Conservation (phyloP, 2,888 invertebrate species). For the Diaperis boleti region DNA sequence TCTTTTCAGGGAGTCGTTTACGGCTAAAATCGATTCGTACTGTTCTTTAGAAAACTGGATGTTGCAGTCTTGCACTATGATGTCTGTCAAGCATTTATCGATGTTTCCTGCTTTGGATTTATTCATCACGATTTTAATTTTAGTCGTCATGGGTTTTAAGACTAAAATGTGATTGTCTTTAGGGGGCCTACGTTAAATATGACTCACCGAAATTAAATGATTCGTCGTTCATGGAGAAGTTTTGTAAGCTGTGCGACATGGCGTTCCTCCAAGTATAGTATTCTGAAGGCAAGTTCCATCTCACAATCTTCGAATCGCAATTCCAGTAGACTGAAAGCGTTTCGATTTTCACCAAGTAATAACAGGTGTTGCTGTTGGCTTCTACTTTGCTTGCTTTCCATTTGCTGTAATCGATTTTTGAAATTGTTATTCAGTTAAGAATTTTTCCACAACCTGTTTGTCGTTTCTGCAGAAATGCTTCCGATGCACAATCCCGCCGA, state of each 20-base stretch:
- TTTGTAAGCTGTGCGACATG: conserved; percentile 80
- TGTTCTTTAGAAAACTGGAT: conserved; percentile 80
- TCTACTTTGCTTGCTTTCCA: conserved; percentile 76
- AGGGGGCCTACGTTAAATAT: not conserved
- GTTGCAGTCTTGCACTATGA: conserved; percentile 81
- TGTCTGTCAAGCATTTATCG: conserved; percentile 76
- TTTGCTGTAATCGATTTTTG: conserved; percentile 69
- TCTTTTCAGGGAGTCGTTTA: conserved; percentile 72
- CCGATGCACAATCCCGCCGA: conserved; percentile 84
- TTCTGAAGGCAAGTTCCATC: conserved; percentile 70
- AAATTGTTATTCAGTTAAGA: conserved; percentile 10
- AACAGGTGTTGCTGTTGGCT: conserved; percentile 65
- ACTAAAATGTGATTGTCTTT: conserved; percentile 69
- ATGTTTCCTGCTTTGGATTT: conserved; percentile 68
- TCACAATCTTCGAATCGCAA: conserved; percentile 68
- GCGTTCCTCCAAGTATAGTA: conserved; percentile 81
- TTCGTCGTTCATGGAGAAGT: conserved; percentile 81
- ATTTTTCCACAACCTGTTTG: conserved; percentile 71
- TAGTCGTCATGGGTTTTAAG: conserved; percentile 81
- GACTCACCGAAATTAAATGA: conserved; percentile 78
- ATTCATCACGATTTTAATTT: conserved; percentile 81
- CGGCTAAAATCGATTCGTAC: conserved; percentile 73
- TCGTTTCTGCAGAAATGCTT: conserved; percentile 82
- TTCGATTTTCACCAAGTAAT: conserved; percentile 82
- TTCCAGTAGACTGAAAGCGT: conserved; percentile 85